Evolutionary conservation across 2,888 invertebrate species (phyloP).

Genomic region (Plemyria rubiginata): DNA sequence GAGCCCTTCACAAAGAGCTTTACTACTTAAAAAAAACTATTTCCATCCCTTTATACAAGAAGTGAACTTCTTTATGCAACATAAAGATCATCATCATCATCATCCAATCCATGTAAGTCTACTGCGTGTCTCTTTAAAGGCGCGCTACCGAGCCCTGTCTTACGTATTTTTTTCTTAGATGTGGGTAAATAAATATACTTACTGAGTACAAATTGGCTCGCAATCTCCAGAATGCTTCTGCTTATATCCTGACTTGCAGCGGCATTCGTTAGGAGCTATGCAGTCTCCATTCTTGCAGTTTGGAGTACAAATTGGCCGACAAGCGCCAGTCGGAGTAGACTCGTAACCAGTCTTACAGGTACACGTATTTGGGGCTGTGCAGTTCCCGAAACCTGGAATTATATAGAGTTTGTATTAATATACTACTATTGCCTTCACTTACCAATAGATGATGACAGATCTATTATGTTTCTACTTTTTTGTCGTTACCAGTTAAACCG

Average conservation of each 20-base stretch:
- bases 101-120: too few species aligned
- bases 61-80: too few species aligned
- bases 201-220: conserved; percentile 63
- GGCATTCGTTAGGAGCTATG: conserved; percentile 81
- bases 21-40: too few species aligned
- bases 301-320: conserved; percentile 59
- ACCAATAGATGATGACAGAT: neutral
- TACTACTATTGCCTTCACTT: neutral
- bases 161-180: too few species aligned
- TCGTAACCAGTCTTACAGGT: conserved; percentile 83
- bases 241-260: conserved; percentile 67
- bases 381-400: conserved; percentile 63
- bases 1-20: too few species aligned
- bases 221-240: conserved; percentile 57
- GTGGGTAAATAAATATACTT: conserved; percentile 37
- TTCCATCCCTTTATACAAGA: too few species aligned
- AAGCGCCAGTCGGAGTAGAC: conserved; percentile 67
- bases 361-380: conserved; percentile 84
- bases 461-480: too few species aligned
- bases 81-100: too few species aligned
- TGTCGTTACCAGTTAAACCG: too few species aligned
- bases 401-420: neutral
- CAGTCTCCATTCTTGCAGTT: conserved; percentile 70
- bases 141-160: too few species aligned
- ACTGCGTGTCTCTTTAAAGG: too few species aligned